Percentiles rank a stretch among this genome's conserved stretches.
phyloP scores from a whole-genome alignment of 2,113 vertebrate genomes.

The Zosterops pallidus region DNA sequence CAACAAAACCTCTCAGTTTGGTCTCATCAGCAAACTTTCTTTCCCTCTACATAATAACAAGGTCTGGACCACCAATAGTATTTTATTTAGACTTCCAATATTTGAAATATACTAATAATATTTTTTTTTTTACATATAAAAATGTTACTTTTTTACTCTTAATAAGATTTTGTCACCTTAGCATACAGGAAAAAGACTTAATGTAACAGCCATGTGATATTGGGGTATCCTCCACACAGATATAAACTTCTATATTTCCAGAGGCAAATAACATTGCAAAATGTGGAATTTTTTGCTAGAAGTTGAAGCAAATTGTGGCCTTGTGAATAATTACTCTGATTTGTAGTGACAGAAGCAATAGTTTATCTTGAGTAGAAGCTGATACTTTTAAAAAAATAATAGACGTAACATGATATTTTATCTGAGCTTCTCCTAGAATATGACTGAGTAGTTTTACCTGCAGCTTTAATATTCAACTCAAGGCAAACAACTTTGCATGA shows the following conservation, averaged over 20 bases:
- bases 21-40: background rate
- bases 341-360: background rate
- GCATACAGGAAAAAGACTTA: background rate
- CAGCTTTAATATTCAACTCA: background rate
- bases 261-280: background rate
- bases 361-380: background rate
- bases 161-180: background rate
- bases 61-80: accelerated
- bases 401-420: background rate
- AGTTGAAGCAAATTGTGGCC: background rate
- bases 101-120: background rate
- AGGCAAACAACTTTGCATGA: background rate
- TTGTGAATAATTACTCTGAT: background rate
- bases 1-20: background rate
- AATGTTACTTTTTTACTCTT: background rate
- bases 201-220: accelerated
- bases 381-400: background rate
- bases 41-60: background rate
- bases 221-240: background rate
- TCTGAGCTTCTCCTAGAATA: background rate
- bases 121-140: background rate
- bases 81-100: background rate
- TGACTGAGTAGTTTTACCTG: background rate
- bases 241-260: background rate
- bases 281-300: background rate